Conservation (phyloP, 2,797 vertebrate species). For the Rhinichthys osculus region DNA sequence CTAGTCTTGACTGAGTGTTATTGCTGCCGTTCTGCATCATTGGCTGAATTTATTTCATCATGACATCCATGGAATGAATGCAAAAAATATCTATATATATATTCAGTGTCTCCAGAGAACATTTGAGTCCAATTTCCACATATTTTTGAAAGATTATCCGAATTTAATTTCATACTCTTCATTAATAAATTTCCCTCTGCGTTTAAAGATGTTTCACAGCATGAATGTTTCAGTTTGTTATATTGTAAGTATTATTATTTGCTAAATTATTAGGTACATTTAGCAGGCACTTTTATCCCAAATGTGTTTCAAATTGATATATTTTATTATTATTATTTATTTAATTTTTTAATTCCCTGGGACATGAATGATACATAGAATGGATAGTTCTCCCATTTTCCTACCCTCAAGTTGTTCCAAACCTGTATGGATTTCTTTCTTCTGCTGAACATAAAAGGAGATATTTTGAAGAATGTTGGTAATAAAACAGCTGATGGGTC, state of each 20-base stretch:
- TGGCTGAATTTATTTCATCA: conserved; percentile 14
- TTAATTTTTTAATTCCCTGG: neutral
- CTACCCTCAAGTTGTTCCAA: neutral
- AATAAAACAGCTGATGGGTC: neutral
- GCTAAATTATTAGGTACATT: neutral
- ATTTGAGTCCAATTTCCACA: conserved; percentile 1
- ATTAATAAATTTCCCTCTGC: neutral
- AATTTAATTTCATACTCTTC: conserved; percentile 12
- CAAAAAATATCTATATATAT: neutral
- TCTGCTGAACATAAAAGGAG: neutral
- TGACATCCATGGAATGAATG: neutral
- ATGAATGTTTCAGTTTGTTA: conserved; percentile 1
- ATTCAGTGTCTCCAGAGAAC: neutral
- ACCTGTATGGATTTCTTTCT: neutral
- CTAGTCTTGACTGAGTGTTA: conserved; percentile 27
- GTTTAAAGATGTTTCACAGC: neutral
- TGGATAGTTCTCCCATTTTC: neutral
- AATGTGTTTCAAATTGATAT: neutral
- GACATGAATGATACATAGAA: neutral
- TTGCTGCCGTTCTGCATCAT: conserved; percentile 20
- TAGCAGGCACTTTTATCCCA: neutral
- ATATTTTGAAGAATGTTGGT: neutral
- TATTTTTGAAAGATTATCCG: neutral
- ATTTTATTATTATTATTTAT: neutral
- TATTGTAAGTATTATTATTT: too few species aligned